A percentile compares a stretch with the other conserved stretches of the same genome.
phyloP scores from a whole-genome alignment of 2,113 vertebrate genomes.

The Rana temporaria region DNA sequence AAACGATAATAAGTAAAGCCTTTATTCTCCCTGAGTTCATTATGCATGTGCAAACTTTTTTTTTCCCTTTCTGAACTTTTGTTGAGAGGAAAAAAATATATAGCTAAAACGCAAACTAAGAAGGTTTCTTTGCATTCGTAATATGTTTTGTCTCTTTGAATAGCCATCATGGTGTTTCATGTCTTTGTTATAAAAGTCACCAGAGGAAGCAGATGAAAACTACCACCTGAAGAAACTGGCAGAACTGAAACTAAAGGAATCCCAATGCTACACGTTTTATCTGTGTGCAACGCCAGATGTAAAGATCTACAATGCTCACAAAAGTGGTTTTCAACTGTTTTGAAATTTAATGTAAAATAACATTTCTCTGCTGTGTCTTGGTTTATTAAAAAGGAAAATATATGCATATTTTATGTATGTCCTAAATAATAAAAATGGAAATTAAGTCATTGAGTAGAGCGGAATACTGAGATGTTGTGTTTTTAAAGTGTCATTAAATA shows the following conservation, averaged over 20 bases:
- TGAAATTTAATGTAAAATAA: conserved; percentile 44
- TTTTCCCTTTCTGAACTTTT: conserved; percentile 28
- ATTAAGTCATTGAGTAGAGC: neutral
- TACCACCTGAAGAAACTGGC: conserved; percentile 53
- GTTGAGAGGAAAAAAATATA: neutral
- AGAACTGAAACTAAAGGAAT: conserved; percentile 51
- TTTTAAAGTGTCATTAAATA: neutral
- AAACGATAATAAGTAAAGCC: conserved; percentile 7
- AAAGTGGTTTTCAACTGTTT: conserved; percentile 47
- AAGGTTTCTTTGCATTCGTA: conserved; percentile 45
- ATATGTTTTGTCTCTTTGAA: conserved; percentile 55
- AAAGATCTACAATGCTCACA: conserved; percentile 46
- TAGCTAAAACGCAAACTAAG: conserved; percentile 35
- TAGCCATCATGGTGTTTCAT: conserved; percentile 48
- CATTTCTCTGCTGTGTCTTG: conserved; percentile 28
- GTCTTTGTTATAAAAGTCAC: conserved; percentile 51
- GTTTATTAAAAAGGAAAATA: conserved; percentile 26
- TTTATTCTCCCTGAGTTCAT: neutral
- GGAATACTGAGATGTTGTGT: conserved; percentile 12
- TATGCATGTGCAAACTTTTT: conserved; percentile 28
- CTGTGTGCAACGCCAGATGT: conserved; percentile 52
- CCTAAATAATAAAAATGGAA: conserved; percentile 34
- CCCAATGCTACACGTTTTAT: conserved; percentile 54
- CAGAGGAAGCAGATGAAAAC: conserved; percentile 53
- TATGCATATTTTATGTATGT: conserved; percentile 43